phyloP scores from a whole-genome alignment of 2,113 vertebrate species.

The Toxotes chatareus region DNA sequence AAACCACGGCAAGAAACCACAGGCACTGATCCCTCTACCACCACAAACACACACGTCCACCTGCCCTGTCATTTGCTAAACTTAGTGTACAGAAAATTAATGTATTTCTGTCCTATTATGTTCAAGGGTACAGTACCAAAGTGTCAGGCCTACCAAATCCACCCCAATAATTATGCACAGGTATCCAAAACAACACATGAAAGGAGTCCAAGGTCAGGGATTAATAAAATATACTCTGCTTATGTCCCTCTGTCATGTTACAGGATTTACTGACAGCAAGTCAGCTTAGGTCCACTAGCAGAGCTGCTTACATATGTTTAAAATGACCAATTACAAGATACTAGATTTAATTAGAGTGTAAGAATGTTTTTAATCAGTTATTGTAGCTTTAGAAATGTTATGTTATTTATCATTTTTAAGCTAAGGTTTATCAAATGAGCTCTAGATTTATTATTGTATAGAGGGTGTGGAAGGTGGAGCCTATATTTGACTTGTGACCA shows the following conservation, averaged over 20 bases:
- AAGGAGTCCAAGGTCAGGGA: too few relatives aligned
- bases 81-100: neutral
- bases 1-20: constrained; percentile 14
- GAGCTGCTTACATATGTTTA: neutral
- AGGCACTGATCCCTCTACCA: neutral
- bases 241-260: neutral
- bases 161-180: neutral
- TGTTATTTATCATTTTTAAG: too few relatives aligned
- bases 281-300: too few relatives aligned
- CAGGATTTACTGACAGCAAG: neutral
- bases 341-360: too few relatives aligned
- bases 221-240: too few relatives aligned
- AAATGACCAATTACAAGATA: too few relatives aligned
- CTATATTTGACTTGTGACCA: neutral
- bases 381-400: neutral
- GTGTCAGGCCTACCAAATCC: neutral
- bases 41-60: neutral
- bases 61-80: neutral
- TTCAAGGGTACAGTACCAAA: too few relatives aligned
- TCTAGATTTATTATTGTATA: neutral
- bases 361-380: neutral
- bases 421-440: neutral
- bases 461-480: neutral
- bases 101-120: neutral
- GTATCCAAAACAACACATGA: too few relatives aligned